Conservation (phyloP, 2,888 invertebrate genomes). For the Nymphalis polychloros region DNA sequence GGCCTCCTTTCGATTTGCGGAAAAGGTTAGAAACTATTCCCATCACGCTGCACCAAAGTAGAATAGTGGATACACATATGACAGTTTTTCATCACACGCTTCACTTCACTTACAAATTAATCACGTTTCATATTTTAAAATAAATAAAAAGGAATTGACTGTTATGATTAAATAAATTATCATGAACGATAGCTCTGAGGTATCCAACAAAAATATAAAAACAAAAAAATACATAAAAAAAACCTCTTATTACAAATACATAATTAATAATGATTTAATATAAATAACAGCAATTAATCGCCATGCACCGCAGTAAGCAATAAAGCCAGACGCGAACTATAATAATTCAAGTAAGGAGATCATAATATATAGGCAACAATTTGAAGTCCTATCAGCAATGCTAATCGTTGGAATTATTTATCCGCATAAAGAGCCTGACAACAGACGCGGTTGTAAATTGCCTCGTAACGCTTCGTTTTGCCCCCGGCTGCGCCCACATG, state of each 20-base stretch:
- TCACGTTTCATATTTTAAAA: no score
- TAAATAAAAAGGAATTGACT: no score
- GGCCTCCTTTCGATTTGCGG: no score
- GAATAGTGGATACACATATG: no score
- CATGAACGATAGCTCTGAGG: no score
- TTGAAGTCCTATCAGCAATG: constrained; percentile 31
- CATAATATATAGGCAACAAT: constrained; percentile 33
- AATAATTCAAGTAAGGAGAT: constrained; percentile 31
- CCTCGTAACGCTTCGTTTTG: constrained; percentile 16
- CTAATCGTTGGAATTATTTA: constrained; percentile 37
- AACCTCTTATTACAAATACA: not conserved
- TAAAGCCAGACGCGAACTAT: constrained; percentile 28
- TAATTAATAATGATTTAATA: not conserved
- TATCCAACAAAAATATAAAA: no score
- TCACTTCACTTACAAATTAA: no score
- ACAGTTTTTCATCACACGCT: no score
- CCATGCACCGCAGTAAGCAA: constrained; percentile 12
- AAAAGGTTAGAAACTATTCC: no score
- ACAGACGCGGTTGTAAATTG: constrained; percentile 29
- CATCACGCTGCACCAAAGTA: no score
- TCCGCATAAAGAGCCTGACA: constrained; percentile 32
- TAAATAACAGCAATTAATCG: constrained; percentile 8
- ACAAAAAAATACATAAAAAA: not conserved
- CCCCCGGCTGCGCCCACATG: constrained; percentile 15
- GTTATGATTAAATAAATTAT: no score